phyloP scores from a whole-genome alignment of 2,113 vertebrate species.

The Psettodes erumei region DNA sequence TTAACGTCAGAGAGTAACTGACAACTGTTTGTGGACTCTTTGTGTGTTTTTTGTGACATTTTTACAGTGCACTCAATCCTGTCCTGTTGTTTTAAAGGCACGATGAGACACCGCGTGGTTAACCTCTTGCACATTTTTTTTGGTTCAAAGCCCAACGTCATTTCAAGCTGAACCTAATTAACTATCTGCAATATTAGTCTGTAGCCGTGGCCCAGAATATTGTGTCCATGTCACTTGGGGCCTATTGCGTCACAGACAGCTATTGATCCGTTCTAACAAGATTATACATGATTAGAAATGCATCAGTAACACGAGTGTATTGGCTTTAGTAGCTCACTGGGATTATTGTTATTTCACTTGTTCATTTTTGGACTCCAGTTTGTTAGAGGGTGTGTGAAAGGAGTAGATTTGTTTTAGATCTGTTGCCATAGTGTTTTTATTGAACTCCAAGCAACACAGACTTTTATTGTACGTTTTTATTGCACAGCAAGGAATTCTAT shows the following conservation, averaged over 20 bases:
- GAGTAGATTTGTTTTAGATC: conserved; percentile 9
- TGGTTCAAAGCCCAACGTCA: conserved; percentile 18
- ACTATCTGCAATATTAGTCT: conserved; percentile 43
- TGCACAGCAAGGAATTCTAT: neutral
- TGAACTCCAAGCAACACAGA: neutral
- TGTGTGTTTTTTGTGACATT: conserved; percentile 8
- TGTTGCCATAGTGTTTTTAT: conserved; percentile 16
- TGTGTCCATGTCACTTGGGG: conserved; percentile 68
- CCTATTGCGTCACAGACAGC: conserved; percentile 60
- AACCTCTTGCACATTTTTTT: conserved; percentile 14
- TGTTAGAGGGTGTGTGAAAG: conserved; percentile 6
- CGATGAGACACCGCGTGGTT: conserved; percentile 19
- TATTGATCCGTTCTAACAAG: conserved; percentile 81
- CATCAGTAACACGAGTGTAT: conserved; percentile 62
- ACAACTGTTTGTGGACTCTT: conserved; percentile 26
- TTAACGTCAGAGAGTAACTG: conserved; percentile 33
- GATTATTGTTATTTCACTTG: conserved; percentile 48
- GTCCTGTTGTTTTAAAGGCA: conserved; percentile 17
- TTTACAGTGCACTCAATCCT: neutral
- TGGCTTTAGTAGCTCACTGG: conserved; percentile 60
- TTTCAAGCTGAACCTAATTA: conserved; percentile 58
- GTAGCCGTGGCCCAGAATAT: conserved; percentile 56
- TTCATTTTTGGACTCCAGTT: conserved; percentile 47
- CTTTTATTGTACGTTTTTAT: conserved; percentile 16
- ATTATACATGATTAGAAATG: conserved; percentile 81